Evolutionary conservation across 2,113 vertebrate species (phyloP), one percentile per base, ranked within the genome.

Genomic region (Glaucomys volans): DNA sequence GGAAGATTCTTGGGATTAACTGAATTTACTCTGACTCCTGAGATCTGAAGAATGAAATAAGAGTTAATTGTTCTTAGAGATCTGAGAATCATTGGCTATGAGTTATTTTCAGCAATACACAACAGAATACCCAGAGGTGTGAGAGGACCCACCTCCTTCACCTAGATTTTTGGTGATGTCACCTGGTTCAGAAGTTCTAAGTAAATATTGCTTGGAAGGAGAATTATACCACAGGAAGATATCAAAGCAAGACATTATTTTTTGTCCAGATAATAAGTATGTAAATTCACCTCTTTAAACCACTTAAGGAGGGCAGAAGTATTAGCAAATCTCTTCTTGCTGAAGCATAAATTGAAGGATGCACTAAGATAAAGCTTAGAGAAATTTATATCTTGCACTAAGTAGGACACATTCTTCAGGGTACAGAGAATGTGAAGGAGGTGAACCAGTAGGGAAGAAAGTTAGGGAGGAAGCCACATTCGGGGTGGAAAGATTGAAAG

Each of bases 221-320:
- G 64, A 88, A 52, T 84, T 84, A 80, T 30, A 59, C 28, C 52
- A 59, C 0, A 0, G 24, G 52, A 72, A 67, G 44, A 66, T 64
- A 81, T n/a, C 90, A 90, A 82, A 72, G 74, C 10, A 6, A 1
- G 44, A 5, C 35, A 20, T 52, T 87, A 59, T 28, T 74, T 93
- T 93, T 77, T 90, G 32, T 93, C 66, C 32, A 13, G 7, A 40
- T 69, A 91, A 59, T 22, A 75, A 67, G 35, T 75, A 87, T 79
- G 82, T 54, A 95, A 95, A 95, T 93, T 80, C 9, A 75, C 32
- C 47, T 80, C 64, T 69, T 93, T 64, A 84, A 95, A 85, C 71
- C 57, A 52, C 30, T 42, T 84, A 86, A 67, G 2, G 28, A 77
- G 17, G 32, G 44, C 20, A 57, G 32, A 40, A 86, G 16, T 59